Base-by-base conservation (phyloP, 2,113 vertebrate genomes). In the Megaptera novaeangliae region DNA sequence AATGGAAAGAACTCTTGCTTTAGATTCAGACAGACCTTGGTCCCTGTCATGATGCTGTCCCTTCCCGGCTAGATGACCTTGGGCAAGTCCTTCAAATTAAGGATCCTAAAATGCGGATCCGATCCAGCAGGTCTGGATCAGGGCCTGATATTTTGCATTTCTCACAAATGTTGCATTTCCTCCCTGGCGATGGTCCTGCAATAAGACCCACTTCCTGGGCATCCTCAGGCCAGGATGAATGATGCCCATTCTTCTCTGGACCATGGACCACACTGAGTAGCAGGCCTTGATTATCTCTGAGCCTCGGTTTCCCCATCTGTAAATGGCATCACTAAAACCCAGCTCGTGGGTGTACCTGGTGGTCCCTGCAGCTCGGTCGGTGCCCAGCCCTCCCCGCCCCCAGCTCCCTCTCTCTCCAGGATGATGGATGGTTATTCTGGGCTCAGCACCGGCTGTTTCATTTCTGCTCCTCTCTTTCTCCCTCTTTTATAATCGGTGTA, bases 161-260 rank as follows among this genome's bases (percentile, higher is more conserved):
- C 81, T 71, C 68, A 10, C 21, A 20, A 3, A n/a, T 68, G 52
- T 44, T 27, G 41, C 77, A 14, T 82, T n/a, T 89, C 41, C 27
- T 52, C 75, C 44, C 1, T 36, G 59, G 34, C 7, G 15, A 61
- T 49, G 44, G 18, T 66, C 74, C 61, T 39, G 23, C 27, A 31
- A 15, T 4, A 36, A 68, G 25, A 55, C n/a, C 36, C 11, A 0
- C 41, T 13, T 55, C n/a, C 75, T 21, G 29, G 61, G 15, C 1
- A 1, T 8, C 34, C 1, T 0, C 21, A 1, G 23, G 71, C 44
- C 80, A 11, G 0, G 10, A 1, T 0, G 31, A 15, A 5, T 2
- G 13, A 55, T 1, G 5, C 36, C 31, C 15, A 21, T 13, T 34
- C 46, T 61, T 29, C 57, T 31, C 7, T 8, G 59, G 31, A 29